A percentile compares a stretch with the other conserved stretches of the same genome.
Evolutionary conservation across 2,113 vertebrate genomes (phyloP).

Genomic region (Amphiprion ocellaris): DNA sequence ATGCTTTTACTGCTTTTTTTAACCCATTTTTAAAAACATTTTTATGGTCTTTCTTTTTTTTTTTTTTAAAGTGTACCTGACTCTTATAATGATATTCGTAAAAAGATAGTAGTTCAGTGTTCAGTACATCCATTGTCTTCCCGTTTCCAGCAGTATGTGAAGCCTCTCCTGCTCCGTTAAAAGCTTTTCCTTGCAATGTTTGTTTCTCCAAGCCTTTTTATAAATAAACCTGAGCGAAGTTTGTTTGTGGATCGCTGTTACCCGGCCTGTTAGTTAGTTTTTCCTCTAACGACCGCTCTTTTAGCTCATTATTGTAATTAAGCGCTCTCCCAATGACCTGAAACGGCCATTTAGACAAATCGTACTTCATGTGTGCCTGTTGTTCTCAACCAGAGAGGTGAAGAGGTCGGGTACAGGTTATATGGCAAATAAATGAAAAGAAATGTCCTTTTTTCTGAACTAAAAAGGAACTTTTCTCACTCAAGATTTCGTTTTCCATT

Average conservation of each 20-base stretch:
- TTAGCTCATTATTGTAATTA: constrained; percentile 73
- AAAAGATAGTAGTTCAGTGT: too few relatives aligned
- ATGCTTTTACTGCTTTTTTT: too few relatives aligned
- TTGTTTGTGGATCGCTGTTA: constrained; percentile 21
- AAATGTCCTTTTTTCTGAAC: too few relatives aligned
- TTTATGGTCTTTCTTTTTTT: too few relatives aligned
- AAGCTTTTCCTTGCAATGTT: too few relatives aligned
- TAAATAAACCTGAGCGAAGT: constrained; percentile 26
- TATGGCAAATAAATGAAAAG: too few relatives aligned
- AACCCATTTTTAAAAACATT: too few relatives aligned
- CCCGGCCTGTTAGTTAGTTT: constrained; percentile 48
- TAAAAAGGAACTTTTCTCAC: too few relatives aligned
- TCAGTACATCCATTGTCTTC: too few relatives aligned
- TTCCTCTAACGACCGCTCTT: constrained; percentile 66
- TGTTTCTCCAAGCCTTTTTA: background rate
- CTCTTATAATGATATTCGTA: too few relatives aligned
- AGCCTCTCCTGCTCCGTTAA: background rate
- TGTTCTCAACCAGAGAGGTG: constrained; percentile 43
- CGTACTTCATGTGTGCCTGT: constrained; percentile 62
- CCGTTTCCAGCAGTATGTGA: background rate
- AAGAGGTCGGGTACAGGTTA: constrained; percentile 29
- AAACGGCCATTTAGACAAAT: constrained; percentile 68
- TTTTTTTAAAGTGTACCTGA: too few relatives aligned
- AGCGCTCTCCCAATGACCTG: constrained; percentile 65
- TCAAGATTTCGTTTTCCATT: too few relatives aligned